A percentile compares a stretch with the other conserved stretches of the same genome.
These are phyloP conservation scores for Apoderus coryli DNA, from an alignment of 2,888 invertebrate species.

Conservation along the genomic window DNA sequence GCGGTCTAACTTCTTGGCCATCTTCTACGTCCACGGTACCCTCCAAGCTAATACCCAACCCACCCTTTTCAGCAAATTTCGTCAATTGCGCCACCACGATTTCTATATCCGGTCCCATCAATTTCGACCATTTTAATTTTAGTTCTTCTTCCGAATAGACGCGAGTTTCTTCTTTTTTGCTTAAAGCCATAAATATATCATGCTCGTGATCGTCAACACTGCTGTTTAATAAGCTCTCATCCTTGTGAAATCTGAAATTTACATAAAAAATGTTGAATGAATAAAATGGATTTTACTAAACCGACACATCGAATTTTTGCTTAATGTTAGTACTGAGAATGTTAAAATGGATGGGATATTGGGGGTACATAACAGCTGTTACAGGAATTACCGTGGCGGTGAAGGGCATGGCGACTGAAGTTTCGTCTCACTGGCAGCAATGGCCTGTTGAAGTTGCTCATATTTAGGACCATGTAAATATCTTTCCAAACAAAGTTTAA, in stretches of 20 bases:
- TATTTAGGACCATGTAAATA: conserved; percentile 82
- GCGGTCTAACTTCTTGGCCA: conserved; percentile 92
- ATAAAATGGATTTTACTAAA: conserved; percentile 8
- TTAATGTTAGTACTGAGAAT: conserved; percentile 13
- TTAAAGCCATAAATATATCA: conserved; percentile 24
- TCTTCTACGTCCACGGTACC: conserved; percentile 97
- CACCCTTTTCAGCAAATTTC: conserved; percentile 81
- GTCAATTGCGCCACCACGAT: conserved; percentile 69
- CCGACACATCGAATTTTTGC: conserved; percentile 24
- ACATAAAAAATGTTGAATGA: conserved; percentile 27
- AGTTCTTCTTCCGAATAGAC: conserved; percentile 55
- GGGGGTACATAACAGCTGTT: conserved; percentile 9
- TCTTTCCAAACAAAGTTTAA: conserved; percentile 76
- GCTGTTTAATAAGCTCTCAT: conserved; percentile 27
- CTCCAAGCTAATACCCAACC: conserved; percentile 91
- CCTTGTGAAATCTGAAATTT: conserved; percentile 33
- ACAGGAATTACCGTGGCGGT: conserved; percentile 38
- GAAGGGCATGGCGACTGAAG: conserved; percentile 39
- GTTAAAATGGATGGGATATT: background rate
- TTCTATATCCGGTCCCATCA: conserved; percentile 63
- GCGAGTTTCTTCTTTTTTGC: conserved; percentile 21
- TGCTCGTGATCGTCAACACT: conserved; percentile 25
- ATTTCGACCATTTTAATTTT: conserved; percentile 66
- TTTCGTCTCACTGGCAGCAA: conserved; percentile 65
- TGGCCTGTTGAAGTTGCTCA: conserved; percentile 76